phyloP scores from a whole-genome alignment of 2,113 vertebrate species.

The Melanerpes formicivorus region DNA sequence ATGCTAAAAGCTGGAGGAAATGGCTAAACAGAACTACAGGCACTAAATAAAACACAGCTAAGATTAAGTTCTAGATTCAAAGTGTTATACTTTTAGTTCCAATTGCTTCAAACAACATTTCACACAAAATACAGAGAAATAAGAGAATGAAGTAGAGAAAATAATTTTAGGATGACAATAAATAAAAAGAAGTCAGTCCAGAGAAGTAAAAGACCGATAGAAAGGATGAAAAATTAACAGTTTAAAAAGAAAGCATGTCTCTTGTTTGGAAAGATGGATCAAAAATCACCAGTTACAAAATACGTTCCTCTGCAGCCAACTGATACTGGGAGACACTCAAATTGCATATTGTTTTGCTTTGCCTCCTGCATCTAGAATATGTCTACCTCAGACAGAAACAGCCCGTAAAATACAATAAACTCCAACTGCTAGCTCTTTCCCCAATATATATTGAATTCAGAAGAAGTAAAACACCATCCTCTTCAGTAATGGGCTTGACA shows the following conservation, averaged over 20 bases:
- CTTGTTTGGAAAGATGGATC: background rate
- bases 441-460: background rate
- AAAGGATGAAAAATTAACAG: background rate
- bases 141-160: background rate
- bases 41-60: constrained; percentile 4
- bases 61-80: background rate
- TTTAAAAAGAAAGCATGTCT: background rate
- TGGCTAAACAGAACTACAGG: background rate
- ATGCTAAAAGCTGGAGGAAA: background rate
- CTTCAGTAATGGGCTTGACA: background rate
- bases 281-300: background rate
- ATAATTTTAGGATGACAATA: background rate
- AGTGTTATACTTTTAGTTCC: background rate
- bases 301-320: background rate
- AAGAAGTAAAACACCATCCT: background rate
- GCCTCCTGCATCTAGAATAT: background rate
- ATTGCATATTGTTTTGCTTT: background rate
- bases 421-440: background rate
- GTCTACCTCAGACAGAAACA: background rate
- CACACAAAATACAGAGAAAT: background rate
- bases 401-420: background rate
- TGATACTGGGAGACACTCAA: background rate
- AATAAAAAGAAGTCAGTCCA: background rate
- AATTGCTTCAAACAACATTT: background rate
- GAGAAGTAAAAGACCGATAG: background rate